Base-by-base conservation (phyloP, 2,113 vertebrate genomes). In the Oreochromis aureus region DNA sequence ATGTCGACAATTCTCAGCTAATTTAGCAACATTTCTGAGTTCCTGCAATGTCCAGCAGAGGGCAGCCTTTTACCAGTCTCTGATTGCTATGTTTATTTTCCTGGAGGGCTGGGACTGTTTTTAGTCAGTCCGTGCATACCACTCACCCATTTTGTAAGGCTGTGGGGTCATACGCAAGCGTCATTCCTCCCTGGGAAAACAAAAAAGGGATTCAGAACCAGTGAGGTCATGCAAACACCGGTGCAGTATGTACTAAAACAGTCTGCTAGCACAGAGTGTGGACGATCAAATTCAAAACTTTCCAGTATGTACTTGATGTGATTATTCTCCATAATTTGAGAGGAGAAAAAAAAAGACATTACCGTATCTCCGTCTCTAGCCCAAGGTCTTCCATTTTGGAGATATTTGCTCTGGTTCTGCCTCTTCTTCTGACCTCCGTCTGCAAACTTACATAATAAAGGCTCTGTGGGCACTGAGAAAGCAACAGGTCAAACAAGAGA, bases 401-500 rank as follows among this genome's bases (percentile, higher is more conserved):
- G 95, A 51, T 97, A 98, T 92, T 98, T 99, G 86, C 97, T 97
- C 93, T 98, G 98, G 93, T 96, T 97, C 94, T 98, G 98, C 61
- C 98, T 96, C 94, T 98, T 99, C 96, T 99, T 99, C 94, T 98
- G 98, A 12, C 98, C 98, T 4, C 98, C 98, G 41, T 99, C 98
- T 24, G 98, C 98, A 96, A 99, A 99, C 94, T 99, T 99, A 94
- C 98, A 99, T 94, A 99, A 96, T 96, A 99, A 96, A 5, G 98
- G 98, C 94, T 99, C 98, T 36, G 97, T 96, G 79, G 98, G 98
- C 78, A 97, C 98, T 99, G 54, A 71, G 7, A 61, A 86, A 84
- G 85, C 84, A 84, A 87, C 81, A 87, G 83, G 94, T 91, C 84
- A 94, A 90, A 94, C 76, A 82, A 61, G 61, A 85, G 36, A 88